Evolutionary conservation across 2,888 invertebrate genomes (phyloP).

Genomic region (Hypena proboscidalis): DNA sequence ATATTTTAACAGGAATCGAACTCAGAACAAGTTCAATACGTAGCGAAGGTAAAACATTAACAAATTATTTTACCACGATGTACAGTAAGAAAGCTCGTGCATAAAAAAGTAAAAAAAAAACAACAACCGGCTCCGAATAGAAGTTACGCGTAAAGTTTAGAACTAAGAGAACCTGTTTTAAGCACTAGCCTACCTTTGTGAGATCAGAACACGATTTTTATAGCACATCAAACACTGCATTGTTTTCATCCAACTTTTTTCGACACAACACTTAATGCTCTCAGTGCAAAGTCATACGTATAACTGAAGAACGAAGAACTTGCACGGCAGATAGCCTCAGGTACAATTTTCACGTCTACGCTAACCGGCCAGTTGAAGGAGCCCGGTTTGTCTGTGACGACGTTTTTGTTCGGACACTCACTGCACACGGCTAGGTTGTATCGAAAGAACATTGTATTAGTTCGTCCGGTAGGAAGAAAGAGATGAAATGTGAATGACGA

Average conservation of each 20-base stretch:
- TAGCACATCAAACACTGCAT: conserved; percentile 69
- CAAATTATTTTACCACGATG: conserved; percentile 44
- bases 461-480: conserved; percentile 62
- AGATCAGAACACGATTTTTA: conserved; percentile 62
- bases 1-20: background rate
- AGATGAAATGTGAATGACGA: conserved; percentile 68
- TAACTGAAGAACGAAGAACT: conserved; percentile 63
- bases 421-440: conserved; percentile 40
- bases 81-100: conserved; percentile 52
- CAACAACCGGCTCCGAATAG: conserved; percentile 46
- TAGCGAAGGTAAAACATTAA: conserved; percentile 8
- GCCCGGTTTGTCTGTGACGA: conserved; percentile 31
- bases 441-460: conserved; percentile 66
- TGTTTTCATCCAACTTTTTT: conserved; percentile 50
- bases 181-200: conserved; percentile 54
- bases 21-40: background rate
- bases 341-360: conserved; percentile 73
- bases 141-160: conserved; percentile 21
- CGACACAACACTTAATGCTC: conserved; percentile 38
- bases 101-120: conserved; percentile 48
- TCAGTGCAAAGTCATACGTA: conserved; percentile 61
- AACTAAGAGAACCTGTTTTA: conserved; percentile 25
- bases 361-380: conserved; percentile 55
- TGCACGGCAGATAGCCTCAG: conserved; percentile 65
- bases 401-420: conserved; percentile 20